Percentiles rank a stretch among this genome's conserved stretches.
These are phyloP conservation scores for Pardalotus punctatus DNA, from an alignment of 2,113 vertebrate species.

Conservation along the genomic window DNA sequence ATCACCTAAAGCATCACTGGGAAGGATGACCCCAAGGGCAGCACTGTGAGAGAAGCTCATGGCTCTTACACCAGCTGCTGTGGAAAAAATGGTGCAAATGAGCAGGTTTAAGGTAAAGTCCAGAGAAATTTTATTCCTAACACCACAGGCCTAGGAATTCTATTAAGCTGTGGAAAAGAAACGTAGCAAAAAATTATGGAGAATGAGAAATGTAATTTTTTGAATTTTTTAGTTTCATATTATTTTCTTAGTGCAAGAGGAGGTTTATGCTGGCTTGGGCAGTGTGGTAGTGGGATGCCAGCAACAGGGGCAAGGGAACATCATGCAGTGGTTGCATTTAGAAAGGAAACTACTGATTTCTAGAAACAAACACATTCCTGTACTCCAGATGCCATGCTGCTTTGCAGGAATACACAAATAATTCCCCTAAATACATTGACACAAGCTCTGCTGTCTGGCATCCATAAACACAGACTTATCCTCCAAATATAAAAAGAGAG, in stretches of 20 bases:
- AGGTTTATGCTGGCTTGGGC: neutral
- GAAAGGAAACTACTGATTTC: neutral
- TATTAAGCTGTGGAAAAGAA: neutral
- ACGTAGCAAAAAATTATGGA: neutral
- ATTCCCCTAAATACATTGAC: neutral
- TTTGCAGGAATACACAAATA: neutral
- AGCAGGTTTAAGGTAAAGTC: neutral
- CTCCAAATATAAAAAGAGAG: neutral
- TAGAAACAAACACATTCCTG: neutral
- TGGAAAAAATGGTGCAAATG: neutral
- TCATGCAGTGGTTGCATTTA: neutral
- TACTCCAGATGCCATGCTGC: neutral
- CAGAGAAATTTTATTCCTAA: neutral
- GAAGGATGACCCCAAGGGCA: neutral
- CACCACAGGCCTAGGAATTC: fast-evolving
- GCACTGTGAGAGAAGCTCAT: neutral
- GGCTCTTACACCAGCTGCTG: neutral
- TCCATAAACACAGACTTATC: neutral
- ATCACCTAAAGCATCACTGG: neutral
- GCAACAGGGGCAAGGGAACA: neutral
- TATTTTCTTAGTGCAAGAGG: neutral
- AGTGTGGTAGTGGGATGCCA: neutral
- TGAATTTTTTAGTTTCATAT: neutral
- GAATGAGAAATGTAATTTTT: neutral
- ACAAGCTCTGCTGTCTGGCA: neutral